Evolutionary conservation across 2,888 invertebrate genomes (phyloP), one percentile per base, ranked within the genome.

Genomic region (Pediacus dermestoides): DNA sequence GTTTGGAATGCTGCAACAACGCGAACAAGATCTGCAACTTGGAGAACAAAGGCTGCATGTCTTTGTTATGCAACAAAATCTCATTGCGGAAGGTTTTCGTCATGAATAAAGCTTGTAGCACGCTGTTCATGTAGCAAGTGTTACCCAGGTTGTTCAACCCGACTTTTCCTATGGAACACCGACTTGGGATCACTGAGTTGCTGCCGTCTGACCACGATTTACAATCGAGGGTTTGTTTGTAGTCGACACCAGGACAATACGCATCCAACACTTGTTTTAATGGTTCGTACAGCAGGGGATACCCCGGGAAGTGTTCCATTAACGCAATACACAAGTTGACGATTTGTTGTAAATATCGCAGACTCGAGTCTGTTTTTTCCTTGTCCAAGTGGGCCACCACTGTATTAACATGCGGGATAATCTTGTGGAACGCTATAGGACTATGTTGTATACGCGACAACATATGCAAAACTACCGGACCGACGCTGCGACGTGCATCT

Each of bases 111-210:
- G 89, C 87, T 66, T 91, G 91, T 42, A 90, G 69, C 1, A 89
- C 82, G 62, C 88, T 88, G 68, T 91, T 91, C 85, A 90, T 85
- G 57, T 89, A 91, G 65, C 91, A 91, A 0, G 90, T 90, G 59
- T 90, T 91, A 15, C 90, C 89, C 23, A 89, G 73, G 71, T 91
- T 91, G 22, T 80, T 76, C 12, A 91, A 74, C 1, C 90, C 90
- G 2, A 86, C 84, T 70, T 82, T 77, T 42, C 71, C 72, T 7
- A 68, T 56, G 4, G 65, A 57, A 42, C 41, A 15, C 26, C 37
- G 15, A 6, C 37, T 16, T 6, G 25, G 4, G 1, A 37, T 9
- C 3, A 39, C 13, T 63, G 60, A 46, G 37, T 52, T 54, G 7
- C 50, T 46, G 14, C 54, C 52, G 14, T 66, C 64, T 4, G 59